Evolutionary conservation across 2,113 vertebrate genomes (phyloP).

Genomic region (Pseudopipra pipra): DNA sequence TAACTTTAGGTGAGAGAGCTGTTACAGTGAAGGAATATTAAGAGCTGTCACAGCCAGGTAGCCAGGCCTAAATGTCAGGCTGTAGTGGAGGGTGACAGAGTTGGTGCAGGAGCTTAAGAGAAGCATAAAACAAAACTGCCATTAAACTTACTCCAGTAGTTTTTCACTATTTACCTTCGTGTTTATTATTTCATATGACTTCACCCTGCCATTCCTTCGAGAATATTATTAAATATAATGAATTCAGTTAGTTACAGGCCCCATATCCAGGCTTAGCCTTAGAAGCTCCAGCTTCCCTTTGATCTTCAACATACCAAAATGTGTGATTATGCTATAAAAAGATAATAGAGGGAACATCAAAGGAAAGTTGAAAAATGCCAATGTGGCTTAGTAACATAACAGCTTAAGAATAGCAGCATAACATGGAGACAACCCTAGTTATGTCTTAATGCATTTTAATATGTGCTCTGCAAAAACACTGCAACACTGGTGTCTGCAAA

Average conservation of each 20-base stretch:
- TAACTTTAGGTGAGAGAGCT: background rate
- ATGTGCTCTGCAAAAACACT: slow-evolving; percentile 29
- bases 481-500: background rate
- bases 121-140: slow-evolving; percentile 38
- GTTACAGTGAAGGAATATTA: background rate
- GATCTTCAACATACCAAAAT: slow-evolving; percentile 71
- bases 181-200: slow-evolving; percentile 71
- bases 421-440: slow-evolving; percentile 69
- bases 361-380: slow-evolving; percentile 58
- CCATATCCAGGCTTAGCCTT: slow-evolving; percentile 65
- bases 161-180: slow-evolving; percentile 70
- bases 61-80: background rate
- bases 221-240: slow-evolving; percentile 76
- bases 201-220: slow-evolving; percentile 59
- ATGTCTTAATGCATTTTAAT: slow-evolving; percentile 72
- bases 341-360: slow-evolving; percentile 70
- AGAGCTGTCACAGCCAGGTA: background rate
- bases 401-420: slow-evolving; percentile 70
- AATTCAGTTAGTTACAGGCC: slow-evolving; percentile 73
- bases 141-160: slow-evolving; percentile 59
- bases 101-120: slow-evolving; percentile 3
- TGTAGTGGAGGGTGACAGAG: background rate
- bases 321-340: slow-evolving; percentile 74
- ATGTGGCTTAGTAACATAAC: slow-evolving; percentile 68
- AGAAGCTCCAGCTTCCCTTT: slow-evolving; percentile 71